Base-by-base conservation (phyloP, 2,888 invertebrate species). In the Hybos culiciformis region DNA sequence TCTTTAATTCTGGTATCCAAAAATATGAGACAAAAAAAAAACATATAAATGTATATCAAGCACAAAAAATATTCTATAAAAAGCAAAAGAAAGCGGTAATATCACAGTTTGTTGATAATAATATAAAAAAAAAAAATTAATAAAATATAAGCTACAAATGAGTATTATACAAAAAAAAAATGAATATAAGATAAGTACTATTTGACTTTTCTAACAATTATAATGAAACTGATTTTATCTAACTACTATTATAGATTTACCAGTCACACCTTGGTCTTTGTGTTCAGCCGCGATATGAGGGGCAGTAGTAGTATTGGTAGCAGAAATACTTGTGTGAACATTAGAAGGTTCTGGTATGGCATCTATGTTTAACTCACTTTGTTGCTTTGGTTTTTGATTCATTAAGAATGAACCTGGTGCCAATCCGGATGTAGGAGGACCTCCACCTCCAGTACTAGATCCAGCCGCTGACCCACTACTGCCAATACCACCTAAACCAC, bases 341-440 rank as follows among this genome's bases (percentile, higher is more conserved):
- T 36, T 37, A 40, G 48, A 36, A 37, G 46, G 39, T 41, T 51
- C 50, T 50, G 55, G 52, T 54, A 55, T 53, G 53, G 50, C 52
- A 49, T 52, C 52, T n/a, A n/a, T n/a, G 49, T 54, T 56, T 59
- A 75, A 77, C 77, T 79, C 75, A 78, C 78, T 79, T 75, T 73
- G 70, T 62, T 71, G 72, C 65, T 74, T 73, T 53, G 67, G 66
- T 58, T 72, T 59, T 41, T 36, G 53, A 54, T 47, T 56, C 53
- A 55, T 47, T 56, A 59, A 64, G 57, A 57, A 64, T 61, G 43
- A 64, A 51, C 72, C 70, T 40, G 73, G 69, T 24, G 69, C 68
- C 58, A 70, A 17, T 12, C 61, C 66, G 51, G 57, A 58, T 42
- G 62, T 50, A 20, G 15, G 9, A 32, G 5, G 15, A 5, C 15